Evolutionary conservation across 2,113 vertebrate genomes (phyloP), one percentile per base, ranked within the genome.

Genomic region (Isichthys henryi): DNA sequence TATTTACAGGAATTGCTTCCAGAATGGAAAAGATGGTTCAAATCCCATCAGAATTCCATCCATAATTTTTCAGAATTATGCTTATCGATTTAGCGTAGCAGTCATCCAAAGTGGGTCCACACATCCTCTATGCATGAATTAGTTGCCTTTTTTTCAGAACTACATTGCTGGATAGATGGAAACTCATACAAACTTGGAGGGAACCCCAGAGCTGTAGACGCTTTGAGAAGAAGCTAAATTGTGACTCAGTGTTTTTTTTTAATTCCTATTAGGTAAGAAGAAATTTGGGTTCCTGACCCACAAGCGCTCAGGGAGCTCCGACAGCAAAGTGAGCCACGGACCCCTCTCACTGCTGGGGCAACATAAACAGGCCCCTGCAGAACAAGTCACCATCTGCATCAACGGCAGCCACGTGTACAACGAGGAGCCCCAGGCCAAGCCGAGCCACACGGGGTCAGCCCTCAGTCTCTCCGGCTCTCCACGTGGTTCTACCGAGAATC

Each of bases 371-470:
- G 94, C 94, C 31, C 89, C 91, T 0, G 58, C 93, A 0, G 96
- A 97, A 52, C 97, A 96, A 88, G 97, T 96, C 0, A 98, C 96
- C 9, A 17, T 99, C 92, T 98, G 98, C 70, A 97, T 99, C 93
- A 99, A 99, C 0, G 97, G 97, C 86, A 98, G 94, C 39, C 97
- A 98, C 0, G 91, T 99, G 0, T 99, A 99, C 86, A 90, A 94
- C 13, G 97, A 99, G 52, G 96, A 97, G 86, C 91, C 93, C 0
- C 95, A 92, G 66, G 62, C 93, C 7, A 95, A 93, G 88, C 52
- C 89, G 1, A 87, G 93, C n/a, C 92, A 93, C 49, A 56, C 89
- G 4, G 92, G 93, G 1, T 95, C 95, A 8, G 94, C 91, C 90
- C 94, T 94, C 92, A 95, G 95, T 83, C 91, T 95, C 87, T 49